phyloP scores from a whole-genome alignment of 2,888 invertebrate species.

The Craniophora ligustri region DNA sequence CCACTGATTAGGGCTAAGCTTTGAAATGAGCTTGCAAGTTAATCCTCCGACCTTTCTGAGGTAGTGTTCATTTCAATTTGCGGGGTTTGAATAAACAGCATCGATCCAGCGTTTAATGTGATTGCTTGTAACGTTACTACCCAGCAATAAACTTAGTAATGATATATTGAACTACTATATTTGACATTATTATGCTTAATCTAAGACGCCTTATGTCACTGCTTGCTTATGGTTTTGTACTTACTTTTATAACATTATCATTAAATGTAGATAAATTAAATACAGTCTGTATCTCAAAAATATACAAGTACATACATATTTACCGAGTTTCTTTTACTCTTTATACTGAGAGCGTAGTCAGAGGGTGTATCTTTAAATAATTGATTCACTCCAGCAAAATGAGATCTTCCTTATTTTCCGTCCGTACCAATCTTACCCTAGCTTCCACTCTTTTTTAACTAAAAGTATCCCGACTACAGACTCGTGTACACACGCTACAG shows the following conservation, averaged over 20 bases:
- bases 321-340: conserved; percentile 22
- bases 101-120: conserved; percentile 11
- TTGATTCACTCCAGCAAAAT: conserved; percentile 52
- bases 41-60: conserved; percentile 45
- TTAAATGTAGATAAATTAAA: background rate
- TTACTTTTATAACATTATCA: background rate
- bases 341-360: conserved; percentile 27
- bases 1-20: conserved; percentile 60
- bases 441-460: conserved; percentile 26
- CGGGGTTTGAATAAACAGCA: conserved; percentile 27
- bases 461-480: conserved; percentile 23
- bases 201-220: background rate
- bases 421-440: conserved; percentile 36
- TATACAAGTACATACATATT: conserved; percentile 20
- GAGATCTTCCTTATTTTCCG: conserved; percentile 44
- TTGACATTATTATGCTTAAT: background rate
- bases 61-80: conserved; percentile 57
- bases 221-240: background rate
- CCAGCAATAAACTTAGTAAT: background rate
- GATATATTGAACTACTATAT: conserved; percentile 1
- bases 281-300: background rate
- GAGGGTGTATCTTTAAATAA: conserved; percentile 53
- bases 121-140: conserved; percentile 24
- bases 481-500: conserved; percentile 24
- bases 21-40: conserved; percentile 54